phyloP scores from a whole-genome alignment of 1,140 invertebrate species.

The Hylyphantes graminicola region DNA sequence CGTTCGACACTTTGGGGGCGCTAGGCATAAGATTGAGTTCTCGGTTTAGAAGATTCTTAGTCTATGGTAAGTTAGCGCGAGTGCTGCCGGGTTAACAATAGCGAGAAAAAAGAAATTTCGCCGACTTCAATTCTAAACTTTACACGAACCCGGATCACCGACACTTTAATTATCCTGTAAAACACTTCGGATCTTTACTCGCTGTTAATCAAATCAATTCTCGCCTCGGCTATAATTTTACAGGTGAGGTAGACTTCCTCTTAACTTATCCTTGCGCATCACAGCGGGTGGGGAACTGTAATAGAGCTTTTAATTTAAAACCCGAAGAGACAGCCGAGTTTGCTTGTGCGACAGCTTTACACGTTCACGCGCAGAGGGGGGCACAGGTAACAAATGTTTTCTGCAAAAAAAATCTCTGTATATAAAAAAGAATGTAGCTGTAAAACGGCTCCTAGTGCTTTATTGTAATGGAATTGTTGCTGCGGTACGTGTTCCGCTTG shows the following conservation, averaged over 20 bases:
- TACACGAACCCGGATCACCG: constrained; percentile 29
- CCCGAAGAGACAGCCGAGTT: constrained; percentile 20
- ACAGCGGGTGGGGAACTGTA: constrained; percentile 43
- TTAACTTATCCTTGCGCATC: constrained; percentile 34
- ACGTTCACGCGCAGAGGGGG: constrained; percentile 35
- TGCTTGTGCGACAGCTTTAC: constrained; percentile 43
- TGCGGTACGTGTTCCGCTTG: constrained; percentile 6
- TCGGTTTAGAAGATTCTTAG: no score
- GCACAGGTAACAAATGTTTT: no score
- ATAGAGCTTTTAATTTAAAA: constrained; percentile 52
- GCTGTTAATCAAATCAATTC: constrained; percentile 46
- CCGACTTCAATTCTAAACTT: constrained; percentile 13
- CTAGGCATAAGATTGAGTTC: no score
- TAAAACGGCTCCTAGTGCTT: constrained; percentile 31
- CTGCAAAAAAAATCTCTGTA: constrained; percentile 7
- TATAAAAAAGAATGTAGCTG: constrained; percentile 11
- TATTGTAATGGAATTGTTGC: constrained; percentile 37
- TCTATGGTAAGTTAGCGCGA: no score
- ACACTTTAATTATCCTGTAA: constrained; percentile 43
- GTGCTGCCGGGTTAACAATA: background rate
- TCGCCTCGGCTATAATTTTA: constrained; percentile 27
- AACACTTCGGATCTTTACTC: constrained; percentile 43
- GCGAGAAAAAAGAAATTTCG: background rate
- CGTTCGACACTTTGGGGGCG: no score
- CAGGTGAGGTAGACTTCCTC: constrained; percentile 1